phyloP scores from a whole-genome alignment of 2,888 invertebrate species.

The Leptinotarsa haldemani region DNA sequence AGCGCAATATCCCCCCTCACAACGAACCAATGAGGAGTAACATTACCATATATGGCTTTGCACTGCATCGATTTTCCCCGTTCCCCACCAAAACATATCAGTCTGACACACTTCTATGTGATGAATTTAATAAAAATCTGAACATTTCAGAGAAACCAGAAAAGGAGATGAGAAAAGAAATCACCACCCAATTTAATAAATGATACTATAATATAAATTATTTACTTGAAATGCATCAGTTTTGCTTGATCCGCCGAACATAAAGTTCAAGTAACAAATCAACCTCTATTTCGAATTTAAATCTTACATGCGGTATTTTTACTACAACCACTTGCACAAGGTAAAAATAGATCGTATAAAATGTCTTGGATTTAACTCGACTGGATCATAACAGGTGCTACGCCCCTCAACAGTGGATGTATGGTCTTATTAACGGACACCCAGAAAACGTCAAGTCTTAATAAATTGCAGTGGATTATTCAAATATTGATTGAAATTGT shows the following conservation, averaged over 20 bases:
- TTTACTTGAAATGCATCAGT: conserved; percentile 16
- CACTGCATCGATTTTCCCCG: conserved; percentile 70
- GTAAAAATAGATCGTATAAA: conserved; percentile 48
- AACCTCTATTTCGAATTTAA: neutral
- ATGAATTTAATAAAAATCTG: conserved; percentile 47
- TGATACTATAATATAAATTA: conserved; percentile 17
- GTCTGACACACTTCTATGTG: conserved; percentile 55
- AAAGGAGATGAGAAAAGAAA: conserved; percentile 31
- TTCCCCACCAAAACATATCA: conserved; percentile 48
- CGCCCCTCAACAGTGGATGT: conserved; percentile 39
- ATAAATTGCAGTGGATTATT: neutral
- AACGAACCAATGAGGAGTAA: conserved; percentile 73
- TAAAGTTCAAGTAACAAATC: neutral
- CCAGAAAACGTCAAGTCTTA: conserved; percentile 8
- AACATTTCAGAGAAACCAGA: conserved; percentile 44
- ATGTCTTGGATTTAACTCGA: conserved; percentile 25
- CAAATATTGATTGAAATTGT: neutral
- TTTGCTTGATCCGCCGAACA: neutral
- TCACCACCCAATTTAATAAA: conserved; percentile 25
- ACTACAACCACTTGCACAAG: conserved; percentile 52
- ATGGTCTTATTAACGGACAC: neutral
- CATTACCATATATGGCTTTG: conserved; percentile 86
- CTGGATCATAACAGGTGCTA: conserved; percentile 49
- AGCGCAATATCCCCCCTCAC: conserved; percentile 56
- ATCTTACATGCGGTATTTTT: conserved; percentile 37